Evolutionary conservation across 2,888 invertebrate species (phyloP), one percentile per base, ranked within the genome.

Genomic region (Conistra vaccinii): DNA sequence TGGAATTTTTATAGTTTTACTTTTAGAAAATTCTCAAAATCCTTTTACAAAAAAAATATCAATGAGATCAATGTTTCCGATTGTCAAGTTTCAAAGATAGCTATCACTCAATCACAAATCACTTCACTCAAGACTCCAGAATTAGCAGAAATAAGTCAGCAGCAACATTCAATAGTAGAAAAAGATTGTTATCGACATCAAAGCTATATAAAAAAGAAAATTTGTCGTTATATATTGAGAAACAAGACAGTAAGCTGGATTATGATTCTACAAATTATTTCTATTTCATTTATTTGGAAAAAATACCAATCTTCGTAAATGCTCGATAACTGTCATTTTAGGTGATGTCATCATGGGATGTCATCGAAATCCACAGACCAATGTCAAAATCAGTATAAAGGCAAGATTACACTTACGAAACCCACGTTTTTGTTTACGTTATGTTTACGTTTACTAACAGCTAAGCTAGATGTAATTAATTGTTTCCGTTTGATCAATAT

Each of bases 11-110:
- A n/a, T 60, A 60, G 10, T 69, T 73, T 65, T 45, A 78, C 60
- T 76, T 66, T 65, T 55, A 69, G n/a, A 69, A 75, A 76, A 74
- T 53, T 42, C 62, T 60, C 29, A 60, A 65, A 72, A 67, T 39
- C 45, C 32, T 77, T 63, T 57, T 39, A 35, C 26, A 39, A 70
- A 63, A 42, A 69, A 75, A 65, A 62, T 73, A 72, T 69, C 61
- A 70, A 72, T 55, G 67, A 74, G 57, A 86, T 86, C 85, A 84
- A 86, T 86, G 72, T 69, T 80, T 69, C 68, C 57, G 51, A 79
- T 29, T 73, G 42, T 66, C 10, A 26, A 48, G 62, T 76, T 72
- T 67, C 20, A 69, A 61, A 62, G 83, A 65, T 12, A 83, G 86
- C 26, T 78, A 65, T 69, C 7, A 20, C 12, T 62, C 26, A 26